Base-by-base conservation (phyloP, 2,888 invertebrate species). In the Eupithecia abbreviata region DNA sequence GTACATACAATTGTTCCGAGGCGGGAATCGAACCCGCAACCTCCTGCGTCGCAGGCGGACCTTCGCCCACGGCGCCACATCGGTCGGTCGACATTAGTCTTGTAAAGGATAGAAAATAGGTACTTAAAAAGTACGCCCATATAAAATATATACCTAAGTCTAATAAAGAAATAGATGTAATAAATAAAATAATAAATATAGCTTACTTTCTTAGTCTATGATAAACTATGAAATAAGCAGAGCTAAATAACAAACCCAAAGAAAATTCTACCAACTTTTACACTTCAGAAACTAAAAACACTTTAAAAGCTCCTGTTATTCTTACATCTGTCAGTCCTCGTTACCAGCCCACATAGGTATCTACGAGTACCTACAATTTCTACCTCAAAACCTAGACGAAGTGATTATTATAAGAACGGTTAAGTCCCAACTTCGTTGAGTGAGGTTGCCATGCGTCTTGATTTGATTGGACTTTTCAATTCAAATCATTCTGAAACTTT, bases 361-460 rank as follows among this genome's bases (percentile, higher is more conserved):
- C 6, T 45, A 30, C 30, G 30, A 30, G 30, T 30, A 51, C 62
- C 62, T 69, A 45, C 2, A 30, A 30, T 47, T 62, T 45, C 4
- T 42, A 75, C 71, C 75, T 74, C 71, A 72, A 77, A 72, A 75
- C 73, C 75, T 76, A 68, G 68, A 41, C 69, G 73, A 65, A 78
- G 78, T 78, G 69, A 76, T 78, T 78, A 72, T 73, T 66, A 42
- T 73, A 75, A 78, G 78, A 74, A 49, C 73, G 68, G 71, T 49
- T 74, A 75, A 76, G 75, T 55, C 47, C 65, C 75, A 73, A 72
- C 65, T 75, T 66, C 70, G 62, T 45, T 69, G 18, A 30, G 9
- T 49, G 13, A 12, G 69, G 69, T 47, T 4, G 30, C 69, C 68
- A 68, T 68, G 45, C 4, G 42, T 68, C 18, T 43, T 41, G 42